Evolutionary conservation across 2,113 vertebrate genomes (phyloP), one percentile per base, ranked within the genome.

Genomic region (Oncorhynchus masou): DNA sequence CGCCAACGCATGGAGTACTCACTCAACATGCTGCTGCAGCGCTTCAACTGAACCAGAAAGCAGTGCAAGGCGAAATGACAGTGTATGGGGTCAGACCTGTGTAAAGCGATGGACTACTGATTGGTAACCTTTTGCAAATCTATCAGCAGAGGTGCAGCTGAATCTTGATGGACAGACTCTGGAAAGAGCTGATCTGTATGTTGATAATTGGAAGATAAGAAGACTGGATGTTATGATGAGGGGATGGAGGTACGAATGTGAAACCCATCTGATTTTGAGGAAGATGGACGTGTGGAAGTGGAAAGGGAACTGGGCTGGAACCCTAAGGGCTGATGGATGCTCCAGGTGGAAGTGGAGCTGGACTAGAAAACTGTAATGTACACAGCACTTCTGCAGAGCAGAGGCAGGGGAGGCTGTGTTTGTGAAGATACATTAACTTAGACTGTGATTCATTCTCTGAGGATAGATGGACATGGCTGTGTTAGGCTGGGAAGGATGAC

Each of bases 1-100:
- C 95, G 95, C 59, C 92, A 95, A 24, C 95, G 97, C 77, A 95
- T 99, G 95, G 95, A 96, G 77, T 99, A 99, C 74, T 96, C 98
- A 70, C 92, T 99, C 81, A 97, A 98, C 88, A 98, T 99, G 97
- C 94, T 99, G 54, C 91, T 97, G 89, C 96, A 98, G 89, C 94
- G 96, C 77, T 95, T 95, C 89, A 97, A 96, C 90, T 97, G 90
- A 95, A 88, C 27, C 49, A 70, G 71, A 59, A 79, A 15, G 22
- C 39, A 34, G n/a, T 9, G 25, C 48, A 15, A 54, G 51, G 16
- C 16, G 16, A 54, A 19, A 19, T 4, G 51, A 54, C 51, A 16
- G 3, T 25, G 75, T n/a, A 68, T 19, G 77, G 74, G 3, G 39
- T 54, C 3, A 31, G 66, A 76, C 57, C 57, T 62, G 45, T 68